Percentiles rank a stretch among this genome's conserved stretches.
Evolutionary conservation across 2,888 invertebrate species (phyloP).

Genomic region (Xanthorhoe spadicearia): DNA sequence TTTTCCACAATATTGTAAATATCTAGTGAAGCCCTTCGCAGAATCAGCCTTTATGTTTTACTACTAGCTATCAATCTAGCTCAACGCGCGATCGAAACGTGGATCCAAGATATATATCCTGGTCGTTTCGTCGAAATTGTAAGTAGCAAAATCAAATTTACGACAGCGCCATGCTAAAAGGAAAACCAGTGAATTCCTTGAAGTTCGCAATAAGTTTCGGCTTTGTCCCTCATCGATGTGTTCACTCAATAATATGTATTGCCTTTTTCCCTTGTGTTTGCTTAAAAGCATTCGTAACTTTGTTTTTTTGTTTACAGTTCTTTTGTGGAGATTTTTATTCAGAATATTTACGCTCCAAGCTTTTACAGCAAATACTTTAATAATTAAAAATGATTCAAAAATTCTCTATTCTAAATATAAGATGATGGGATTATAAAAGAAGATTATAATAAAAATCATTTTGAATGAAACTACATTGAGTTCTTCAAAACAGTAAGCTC

Average conservation of each 20-base stretch:
- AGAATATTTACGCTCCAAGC: background rate
- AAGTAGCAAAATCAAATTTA: slow-evolving; percentile 40
- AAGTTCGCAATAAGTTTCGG: slow-evolving; percentile 39
- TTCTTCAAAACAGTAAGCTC: no score
- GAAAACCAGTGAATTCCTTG: slow-evolving; percentile 33
- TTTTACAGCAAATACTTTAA: no score
- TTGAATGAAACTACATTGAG: no score
- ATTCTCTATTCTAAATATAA: no score
- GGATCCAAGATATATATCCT: slow-evolving; percentile 19
- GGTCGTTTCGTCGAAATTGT: slow-evolving; percentile 28
- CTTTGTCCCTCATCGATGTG: slow-evolving; percentile 39
- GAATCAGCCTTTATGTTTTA: slow-evolving; percentile 18
- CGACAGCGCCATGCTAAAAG: slow-evolving; percentile 32
- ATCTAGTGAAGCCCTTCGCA: background rate
- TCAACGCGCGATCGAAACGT: slow-evolving; percentile 21
- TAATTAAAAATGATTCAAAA: no score
- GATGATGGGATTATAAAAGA: no score
- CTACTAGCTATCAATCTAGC: slow-evolving; percentile 23
- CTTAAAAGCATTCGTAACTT: slow-evolving; percentile 45
- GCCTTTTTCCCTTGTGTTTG: slow-evolving; percentile 42
- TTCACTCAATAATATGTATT: slow-evolving; percentile 41
- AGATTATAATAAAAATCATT: no score
- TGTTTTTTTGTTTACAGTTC: slow-evolving; percentile 31
- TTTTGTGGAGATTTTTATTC: slow-evolving; percentile 15
- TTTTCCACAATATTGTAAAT: slow-evolving; percentile 10